Evolutionary conservation across 2,113 vertebrate genomes (phyloP).

Genomic region (Puffinus mauretanicus): DNA sequence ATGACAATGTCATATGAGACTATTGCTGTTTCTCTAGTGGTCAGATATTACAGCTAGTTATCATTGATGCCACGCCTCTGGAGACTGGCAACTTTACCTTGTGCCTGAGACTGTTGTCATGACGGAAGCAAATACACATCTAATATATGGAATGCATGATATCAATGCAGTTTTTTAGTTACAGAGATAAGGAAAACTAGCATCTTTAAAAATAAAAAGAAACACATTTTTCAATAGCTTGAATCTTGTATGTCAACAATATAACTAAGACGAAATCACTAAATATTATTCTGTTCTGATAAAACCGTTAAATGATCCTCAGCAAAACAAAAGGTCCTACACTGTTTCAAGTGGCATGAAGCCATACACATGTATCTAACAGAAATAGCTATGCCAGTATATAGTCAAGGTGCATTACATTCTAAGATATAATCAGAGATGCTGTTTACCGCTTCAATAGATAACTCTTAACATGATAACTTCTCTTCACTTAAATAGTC

Average conservation of each 20-base stretch:
- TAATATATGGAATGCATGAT: neutral
- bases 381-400: neutral
- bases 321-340: neutral
- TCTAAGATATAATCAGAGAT: neutral
- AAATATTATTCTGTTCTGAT: neutral
- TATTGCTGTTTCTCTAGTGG: neutral
- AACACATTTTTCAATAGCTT: neutral
- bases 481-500: neutral
- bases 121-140: neutral
- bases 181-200: neutral
- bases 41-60: neutral
- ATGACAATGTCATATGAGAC: neutral
- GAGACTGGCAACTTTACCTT: neutral
- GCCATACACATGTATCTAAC: neutral
- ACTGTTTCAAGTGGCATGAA: neutral
- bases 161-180: neutral
- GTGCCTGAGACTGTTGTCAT: neutral
- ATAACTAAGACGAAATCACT: neutral
- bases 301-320: neutral
- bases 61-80: neutral
- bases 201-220: neutral
- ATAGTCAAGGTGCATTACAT: neutral
- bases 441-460: neutral
- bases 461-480: neutral
- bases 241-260: neutral